Evolutionary conservation across 2,888 invertebrate species (phyloP).

Genomic region (Calameuta idolon): DNA sequence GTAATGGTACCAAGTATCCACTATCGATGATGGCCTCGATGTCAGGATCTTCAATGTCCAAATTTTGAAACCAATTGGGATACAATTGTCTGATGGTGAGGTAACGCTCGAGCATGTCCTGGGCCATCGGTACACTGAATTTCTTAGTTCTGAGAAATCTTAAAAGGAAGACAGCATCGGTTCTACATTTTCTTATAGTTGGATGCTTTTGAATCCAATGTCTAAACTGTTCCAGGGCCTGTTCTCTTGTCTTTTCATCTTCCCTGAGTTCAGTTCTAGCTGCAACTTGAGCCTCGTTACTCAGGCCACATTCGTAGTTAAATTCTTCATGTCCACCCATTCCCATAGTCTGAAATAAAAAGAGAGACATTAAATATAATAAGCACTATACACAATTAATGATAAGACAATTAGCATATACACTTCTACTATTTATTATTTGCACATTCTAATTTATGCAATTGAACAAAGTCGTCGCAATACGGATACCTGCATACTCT

Average conservation of each 20-base stretch:
- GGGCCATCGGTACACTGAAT: slow-evolving; percentile 86
- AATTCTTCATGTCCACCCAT: slow-evolving; percentile 34
- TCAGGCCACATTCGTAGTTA: slow-evolving; percentile 51
- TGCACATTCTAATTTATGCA: background rate
- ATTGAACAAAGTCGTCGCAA: background rate
- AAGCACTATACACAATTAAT: background rate
- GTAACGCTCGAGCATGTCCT: slow-evolving; percentile 89
- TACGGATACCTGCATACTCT: background rate
- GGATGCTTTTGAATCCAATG: slow-evolving; percentile 88
- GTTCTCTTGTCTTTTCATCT: slow-evolving; percentile 79
- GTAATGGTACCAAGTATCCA: slow-evolving; percentile 82
- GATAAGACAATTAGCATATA: background rate
- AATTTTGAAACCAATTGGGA: slow-evolving; percentile 86
- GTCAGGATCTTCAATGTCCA: slow-evolving; percentile 83
- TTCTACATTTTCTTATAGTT: slow-evolving; percentile 83
- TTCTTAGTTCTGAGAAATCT: slow-evolving; percentile 89
- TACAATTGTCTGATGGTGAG: slow-evolving; percentile 86
- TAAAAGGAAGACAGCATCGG: slow-evolving; percentile 84
- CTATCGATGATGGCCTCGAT: slow-evolving; percentile 84
- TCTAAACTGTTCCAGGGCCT: slow-evolving; percentile 81
- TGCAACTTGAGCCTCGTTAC: slow-evolving; percentile 40
- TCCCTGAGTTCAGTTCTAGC: slow-evolving; percentile 77
- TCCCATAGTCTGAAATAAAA: slow-evolving; percentile 33
- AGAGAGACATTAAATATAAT: background rate
- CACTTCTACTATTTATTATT: background rate